Conservation (phyloP, 2,888 invertebrate species). For the Phortica magna region DNA sequence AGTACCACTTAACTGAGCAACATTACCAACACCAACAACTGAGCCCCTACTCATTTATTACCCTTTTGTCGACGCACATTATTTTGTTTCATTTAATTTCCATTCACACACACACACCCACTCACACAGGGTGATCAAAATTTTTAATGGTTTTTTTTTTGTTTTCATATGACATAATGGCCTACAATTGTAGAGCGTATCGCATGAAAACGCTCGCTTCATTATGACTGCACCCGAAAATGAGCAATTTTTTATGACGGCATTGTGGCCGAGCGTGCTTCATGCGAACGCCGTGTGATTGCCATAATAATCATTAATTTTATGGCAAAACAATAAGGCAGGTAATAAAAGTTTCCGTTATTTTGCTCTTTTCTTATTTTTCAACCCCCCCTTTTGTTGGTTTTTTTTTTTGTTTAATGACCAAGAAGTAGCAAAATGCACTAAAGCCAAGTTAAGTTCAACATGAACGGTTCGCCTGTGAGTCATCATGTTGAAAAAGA, state of each 20-base stretch:
- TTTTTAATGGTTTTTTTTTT: constrained; percentile 65
- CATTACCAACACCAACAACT: neutral
- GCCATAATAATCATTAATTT: constrained; percentile 73
- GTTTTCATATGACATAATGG: constrained; percentile 58
- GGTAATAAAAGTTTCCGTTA: constrained; percentile 66
- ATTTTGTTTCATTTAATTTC: constrained; percentile 42
- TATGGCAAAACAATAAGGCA: constrained; percentile 71
- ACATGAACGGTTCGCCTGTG: constrained; percentile 19
- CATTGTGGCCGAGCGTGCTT: neutral
- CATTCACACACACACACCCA: constrained; percentile 23
- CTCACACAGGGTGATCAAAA: constrained; percentile 36
- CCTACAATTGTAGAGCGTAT: constrained; percentile 43
- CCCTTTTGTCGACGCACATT: constrained; percentile 7
- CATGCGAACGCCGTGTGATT: constrained; percentile 59
- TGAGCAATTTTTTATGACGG: constrained; percentile 60
- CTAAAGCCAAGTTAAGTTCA: neutral
- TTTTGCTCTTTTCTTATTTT: constrained; percentile 24
- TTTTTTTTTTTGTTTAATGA: constrained; percentile 48
- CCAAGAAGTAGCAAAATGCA: constrained; percentile 43
- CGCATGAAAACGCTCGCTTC: constrained; percentile 21
- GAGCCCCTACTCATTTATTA: neutral
- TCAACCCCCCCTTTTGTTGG: neutral
- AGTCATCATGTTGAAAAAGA: constrained; percentile 28
- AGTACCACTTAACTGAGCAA: neutral
- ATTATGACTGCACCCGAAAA: constrained; percentile 44